Conservation (phyloP, 2,797 vertebrate genomes). For the Ctenopoma multispine region DNA sequence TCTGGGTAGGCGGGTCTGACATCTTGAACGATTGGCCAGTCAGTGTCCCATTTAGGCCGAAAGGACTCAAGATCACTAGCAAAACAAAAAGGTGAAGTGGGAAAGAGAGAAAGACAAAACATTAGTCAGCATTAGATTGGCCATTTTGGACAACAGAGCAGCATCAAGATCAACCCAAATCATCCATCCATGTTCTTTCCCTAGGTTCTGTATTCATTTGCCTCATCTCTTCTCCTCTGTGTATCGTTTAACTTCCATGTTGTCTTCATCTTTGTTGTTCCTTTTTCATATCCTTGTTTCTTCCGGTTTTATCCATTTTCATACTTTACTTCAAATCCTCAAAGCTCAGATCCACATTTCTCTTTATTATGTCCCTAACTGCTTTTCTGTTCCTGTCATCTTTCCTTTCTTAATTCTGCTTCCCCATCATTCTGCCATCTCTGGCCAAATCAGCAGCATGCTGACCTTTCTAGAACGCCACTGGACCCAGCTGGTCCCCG, state of each 20-base stretch:
- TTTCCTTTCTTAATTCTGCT: slow-evolving; percentile 9
- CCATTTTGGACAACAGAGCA: not conserved
- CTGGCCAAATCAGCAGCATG: slow-evolving; percentile 37
- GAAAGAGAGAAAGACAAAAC: not conserved
- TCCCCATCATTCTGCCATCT: slow-evolving; percentile 33
- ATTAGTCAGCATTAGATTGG: not conserved
- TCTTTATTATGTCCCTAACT: not conserved
- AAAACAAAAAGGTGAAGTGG: not conserved
- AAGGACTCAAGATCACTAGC: slow-evolving; percentile 96
- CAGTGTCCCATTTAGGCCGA: slow-evolving; percentile 96
- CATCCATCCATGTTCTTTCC: not conserved
- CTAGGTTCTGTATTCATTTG: not conserved
- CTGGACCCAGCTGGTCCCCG: slow-evolving; percentile 45
- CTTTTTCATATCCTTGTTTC: not conserved
- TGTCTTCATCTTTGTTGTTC: not conserved
- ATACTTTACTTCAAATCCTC: not conserved
- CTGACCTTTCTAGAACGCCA: slow-evolving; percentile 63
- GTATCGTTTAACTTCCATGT: not conserved
- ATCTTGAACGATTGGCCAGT: slow-evolving; percentile 99
- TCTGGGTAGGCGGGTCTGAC: slow-evolving; percentile 96
- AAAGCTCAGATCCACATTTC: not conserved
- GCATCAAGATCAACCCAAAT: not conserved
- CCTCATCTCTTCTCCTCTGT: not conserved
- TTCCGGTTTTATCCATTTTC: not conserved
- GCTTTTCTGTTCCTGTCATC: slow-evolving; percentile 9